Evolutionary conservation across 2,797 vertebrate species (phyloP).

Genomic region (Picus viridis): DNA sequence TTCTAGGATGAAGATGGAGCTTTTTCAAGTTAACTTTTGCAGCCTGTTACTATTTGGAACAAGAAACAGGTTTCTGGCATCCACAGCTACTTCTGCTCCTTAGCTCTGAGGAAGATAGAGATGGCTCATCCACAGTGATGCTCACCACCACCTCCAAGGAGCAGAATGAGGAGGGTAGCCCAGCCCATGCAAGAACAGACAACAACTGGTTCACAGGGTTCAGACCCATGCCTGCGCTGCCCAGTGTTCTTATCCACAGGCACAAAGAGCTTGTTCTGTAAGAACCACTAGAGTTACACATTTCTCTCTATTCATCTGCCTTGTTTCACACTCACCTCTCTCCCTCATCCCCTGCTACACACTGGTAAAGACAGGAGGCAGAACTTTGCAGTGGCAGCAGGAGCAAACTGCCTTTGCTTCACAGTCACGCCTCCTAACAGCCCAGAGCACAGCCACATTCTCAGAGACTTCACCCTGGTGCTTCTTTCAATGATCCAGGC

Average conservation of each 20-base stretch:
- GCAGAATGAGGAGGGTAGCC: neutral
- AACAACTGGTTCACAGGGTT: neutral
- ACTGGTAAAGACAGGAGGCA: neutral
- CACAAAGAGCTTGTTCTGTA: neutral
- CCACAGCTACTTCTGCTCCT: neutral
- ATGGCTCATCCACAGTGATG: accelerated
- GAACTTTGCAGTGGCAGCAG: neutral
- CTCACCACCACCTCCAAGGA: neutral
- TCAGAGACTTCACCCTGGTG: neutral
- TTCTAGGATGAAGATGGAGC: neutral
- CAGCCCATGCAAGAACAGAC: neutral
- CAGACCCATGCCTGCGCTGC: neutral
- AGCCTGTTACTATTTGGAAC: neutral
- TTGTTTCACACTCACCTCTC: neutral
- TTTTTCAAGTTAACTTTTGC: neutral
- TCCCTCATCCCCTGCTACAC: neutral
- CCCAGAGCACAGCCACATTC: accelerated
- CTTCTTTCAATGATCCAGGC: neutral
- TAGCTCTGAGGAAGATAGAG: neutral
- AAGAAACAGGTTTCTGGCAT: neutral
- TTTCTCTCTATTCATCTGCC: neutral
- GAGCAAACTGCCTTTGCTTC: neutral
- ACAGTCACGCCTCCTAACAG: accelerated
- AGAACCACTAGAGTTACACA: accelerated
- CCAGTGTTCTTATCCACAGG: accelerated